A percentile compares a stretch with the other conserved stretches of the same genome.
These are phyloP conservation scores for Camelus dromedarius DNA, from an alignment of 2,113 vertebrate species.

Conservation along the genomic window DNA sequence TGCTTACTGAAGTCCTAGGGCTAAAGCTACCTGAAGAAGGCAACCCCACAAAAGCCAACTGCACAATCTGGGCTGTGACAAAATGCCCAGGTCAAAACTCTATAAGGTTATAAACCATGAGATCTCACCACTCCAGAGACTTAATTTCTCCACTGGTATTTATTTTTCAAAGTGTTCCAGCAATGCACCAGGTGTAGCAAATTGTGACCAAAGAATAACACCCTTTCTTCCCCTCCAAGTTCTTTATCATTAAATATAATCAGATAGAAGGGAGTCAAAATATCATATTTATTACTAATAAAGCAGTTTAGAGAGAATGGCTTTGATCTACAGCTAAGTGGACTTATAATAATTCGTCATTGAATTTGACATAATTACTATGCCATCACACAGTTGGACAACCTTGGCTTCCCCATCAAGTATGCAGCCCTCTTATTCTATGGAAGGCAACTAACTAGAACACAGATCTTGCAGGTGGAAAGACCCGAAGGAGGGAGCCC, in stretches of 20 bases:
- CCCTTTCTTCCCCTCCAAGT: neutral
- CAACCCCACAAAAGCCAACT: neutral
- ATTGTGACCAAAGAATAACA: neutral
- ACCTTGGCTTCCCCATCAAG: neutral
- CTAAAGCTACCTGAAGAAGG: neutral
- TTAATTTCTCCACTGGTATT: neutral
- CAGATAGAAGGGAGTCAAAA: neutral
- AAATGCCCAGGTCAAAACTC: neutral
- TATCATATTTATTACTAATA: neutral
- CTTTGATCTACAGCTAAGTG: neutral
- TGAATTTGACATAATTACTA: neutral
- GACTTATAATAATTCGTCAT: neutral
- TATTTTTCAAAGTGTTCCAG: neutral
- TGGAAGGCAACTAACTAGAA: neutral
- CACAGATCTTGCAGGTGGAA: neutral
- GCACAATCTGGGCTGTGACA: neutral
- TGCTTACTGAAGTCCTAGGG: neutral
- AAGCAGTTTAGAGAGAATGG: neutral
- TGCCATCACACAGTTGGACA: neutral
- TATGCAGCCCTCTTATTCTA: neutral
- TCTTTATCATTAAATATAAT: conserved; percentile 8
- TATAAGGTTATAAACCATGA: neutral
- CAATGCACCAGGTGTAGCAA: neutral
- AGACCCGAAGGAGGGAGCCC: neutral
- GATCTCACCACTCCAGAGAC: neutral